A percentile compares a stretch with the other conserved stretches of the same genome.
These are phyloP conservation scores for Drosophila nr. medialis DNA, from an alignment of 2,888 invertebrate species.

Conservation along the genomic window DNA sequence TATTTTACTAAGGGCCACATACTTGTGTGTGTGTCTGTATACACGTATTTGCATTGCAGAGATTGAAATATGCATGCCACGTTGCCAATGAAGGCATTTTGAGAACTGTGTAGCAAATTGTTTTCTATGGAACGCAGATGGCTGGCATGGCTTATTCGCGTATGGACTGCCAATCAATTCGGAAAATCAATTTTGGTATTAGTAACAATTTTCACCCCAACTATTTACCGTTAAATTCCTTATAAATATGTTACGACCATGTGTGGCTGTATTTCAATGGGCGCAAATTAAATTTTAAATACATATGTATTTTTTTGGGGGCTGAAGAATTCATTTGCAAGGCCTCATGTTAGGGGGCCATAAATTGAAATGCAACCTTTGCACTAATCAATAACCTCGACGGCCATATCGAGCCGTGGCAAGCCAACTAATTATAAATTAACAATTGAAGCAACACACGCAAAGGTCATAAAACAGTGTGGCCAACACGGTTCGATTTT, in stretches of 20 bases:
- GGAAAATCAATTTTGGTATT: constrained; percentile 30
- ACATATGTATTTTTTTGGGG: constrained; percentile 11
- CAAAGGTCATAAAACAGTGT: constrained; percentile 68
- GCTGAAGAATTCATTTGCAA: constrained; percentile 27
- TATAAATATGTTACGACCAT: constrained; percentile 9
- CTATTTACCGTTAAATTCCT: constrained; percentile 23
- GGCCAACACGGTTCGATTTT: constrained; percentile 53
- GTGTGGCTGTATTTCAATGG: constrained; percentile 30
- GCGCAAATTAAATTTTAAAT: neutral
- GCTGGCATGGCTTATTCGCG: constrained; percentile 32
- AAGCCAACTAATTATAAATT: constrained; percentile 77
- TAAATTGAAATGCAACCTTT: constrained; percentile 79
- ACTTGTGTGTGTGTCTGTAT: neutral
- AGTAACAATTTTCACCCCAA: constrained; percentile 20
- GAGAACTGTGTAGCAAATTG: neutral
- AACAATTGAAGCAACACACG: constrained; percentile 70
- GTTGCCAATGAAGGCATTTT: neutral
- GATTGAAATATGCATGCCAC: constrained; percentile 62
- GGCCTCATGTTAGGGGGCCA: constrained; percentile 45
- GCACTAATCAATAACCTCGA: constrained; percentile 66
- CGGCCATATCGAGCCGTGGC: constrained; percentile 5
- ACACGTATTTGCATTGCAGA: constrained; percentile 10
- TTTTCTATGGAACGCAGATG: no score
- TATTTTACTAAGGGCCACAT: neutral
- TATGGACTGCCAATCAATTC: constrained; percentile 68